Conservation (phyloP, 2,797 vertebrate species). For the Acanthurus tractus region DNA sequence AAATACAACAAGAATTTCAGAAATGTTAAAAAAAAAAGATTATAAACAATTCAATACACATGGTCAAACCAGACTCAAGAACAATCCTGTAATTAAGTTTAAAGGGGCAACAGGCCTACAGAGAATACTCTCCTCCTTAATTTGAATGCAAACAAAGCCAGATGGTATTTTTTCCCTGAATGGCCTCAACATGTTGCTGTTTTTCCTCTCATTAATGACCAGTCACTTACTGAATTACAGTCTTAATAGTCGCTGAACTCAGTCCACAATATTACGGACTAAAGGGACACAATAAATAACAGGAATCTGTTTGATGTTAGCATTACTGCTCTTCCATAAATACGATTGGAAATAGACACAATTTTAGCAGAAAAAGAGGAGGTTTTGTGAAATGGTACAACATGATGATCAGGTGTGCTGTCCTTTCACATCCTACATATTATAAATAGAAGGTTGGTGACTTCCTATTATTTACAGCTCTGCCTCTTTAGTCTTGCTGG, state of each 20-base stretch:
- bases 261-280: neutral
- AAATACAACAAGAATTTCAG: neutral
- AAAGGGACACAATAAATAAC: constrained; percentile 19
- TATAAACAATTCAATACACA: neutral
- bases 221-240: constrained; percentile 18
- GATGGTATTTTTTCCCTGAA: constrained; percentile 49
- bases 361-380: neutral
- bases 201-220: constrained; percentile 48
- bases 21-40: neutral
- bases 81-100: neutral
- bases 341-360: neutral
- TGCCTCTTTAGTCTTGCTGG: constrained; percentile 5
- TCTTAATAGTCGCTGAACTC: constrained; percentile 5
- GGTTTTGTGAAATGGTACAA: neutral
- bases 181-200: constrained; percentile 42
- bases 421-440: neutral
- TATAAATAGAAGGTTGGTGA: neutral
- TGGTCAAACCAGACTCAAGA: constrained; percentile 4
- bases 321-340: constrained; percentile 17
- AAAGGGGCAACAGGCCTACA: constrained; percentile 2
- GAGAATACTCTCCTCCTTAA: constrained; percentile 14
- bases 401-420: neutral
- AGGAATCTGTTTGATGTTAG: constrained; percentile 16
- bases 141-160: constrained; percentile 53
- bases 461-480: constrained; percentile 5